phyloP scores from a whole-genome alignment of 2,797 vertebrate species.

The Brachymystax lenok region DNA sequence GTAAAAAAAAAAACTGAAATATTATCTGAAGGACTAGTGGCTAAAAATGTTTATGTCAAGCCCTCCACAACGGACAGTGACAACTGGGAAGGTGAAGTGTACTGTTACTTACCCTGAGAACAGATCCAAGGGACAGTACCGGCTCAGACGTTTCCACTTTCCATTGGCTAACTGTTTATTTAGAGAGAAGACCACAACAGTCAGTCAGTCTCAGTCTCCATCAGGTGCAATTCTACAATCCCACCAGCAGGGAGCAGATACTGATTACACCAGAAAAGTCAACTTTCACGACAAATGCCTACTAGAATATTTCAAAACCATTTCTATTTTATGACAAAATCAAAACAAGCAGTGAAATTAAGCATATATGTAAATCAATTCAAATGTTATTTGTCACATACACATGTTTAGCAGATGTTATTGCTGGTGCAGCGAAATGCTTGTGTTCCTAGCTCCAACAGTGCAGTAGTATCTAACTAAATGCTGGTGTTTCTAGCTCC shows the following conservation, averaged over 20 bases:
- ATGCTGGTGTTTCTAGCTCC: too few relatives aligned
- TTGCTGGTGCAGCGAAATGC: too few relatives aligned
- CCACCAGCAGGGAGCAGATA: slow-evolving; percentile 2
- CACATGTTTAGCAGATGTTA: too few relatives aligned
- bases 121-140: slow-evolving; percentile 95
- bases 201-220: background rate
- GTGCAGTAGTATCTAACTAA: too few relatives aligned
- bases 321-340: background rate
- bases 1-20: too few relatives aligned
- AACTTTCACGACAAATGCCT: background rate
- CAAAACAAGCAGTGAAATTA: background rate
- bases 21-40: too few relatives aligned
- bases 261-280: background rate
- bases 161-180: slow-evolving; percentile 86
- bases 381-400: too few relatives aligned
- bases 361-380: too few relatives aligned
- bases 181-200: slow-evolving; percentile 7
- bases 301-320: background rate
- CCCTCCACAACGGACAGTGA: too few relatives aligned
- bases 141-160: slow-evolving; percentile 93
- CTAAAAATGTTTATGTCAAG: too few relatives aligned
- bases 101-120: slow-evolving; percentile 90
- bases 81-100: background rate
- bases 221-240: background rate
- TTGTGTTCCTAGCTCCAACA: too few relatives aligned